phyloP scores from a whole-genome alignment of 1,140 invertebrate species.

The Ganaspis sp. region DNA sequence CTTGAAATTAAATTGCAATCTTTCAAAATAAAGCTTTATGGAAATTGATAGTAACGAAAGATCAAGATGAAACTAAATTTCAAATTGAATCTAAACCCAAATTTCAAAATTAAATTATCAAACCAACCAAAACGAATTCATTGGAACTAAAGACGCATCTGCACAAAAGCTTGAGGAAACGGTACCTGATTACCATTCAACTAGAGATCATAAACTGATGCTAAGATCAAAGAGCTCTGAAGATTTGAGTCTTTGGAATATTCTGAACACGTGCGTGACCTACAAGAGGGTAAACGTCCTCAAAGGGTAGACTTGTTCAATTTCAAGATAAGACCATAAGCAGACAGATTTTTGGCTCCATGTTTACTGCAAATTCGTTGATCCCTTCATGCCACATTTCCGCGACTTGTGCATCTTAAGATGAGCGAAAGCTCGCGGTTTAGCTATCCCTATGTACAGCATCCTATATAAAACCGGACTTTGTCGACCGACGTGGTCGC shows the following conservation, averaged over 20 bases:
- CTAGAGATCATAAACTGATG: too few species aligned
- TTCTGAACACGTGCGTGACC: neutral
- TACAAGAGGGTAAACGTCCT: neutral
- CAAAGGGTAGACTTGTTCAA: neutral
- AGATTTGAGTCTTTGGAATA: neutral
- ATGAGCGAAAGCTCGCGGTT: neutral
- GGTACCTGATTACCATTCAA: too few species aligned
- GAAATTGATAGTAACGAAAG: too few species aligned
- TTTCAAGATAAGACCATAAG: conserved; percentile 1
- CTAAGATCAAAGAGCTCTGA: neutral
- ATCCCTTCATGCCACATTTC: neutral
- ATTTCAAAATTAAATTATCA: too few species aligned
- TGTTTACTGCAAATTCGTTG: neutral
- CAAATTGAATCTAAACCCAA: too few species aligned
- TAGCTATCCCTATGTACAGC: neutral
- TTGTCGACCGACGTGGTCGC: conserved; percentile 46
- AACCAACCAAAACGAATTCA: too few species aligned
- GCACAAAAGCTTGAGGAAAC: too few species aligned
- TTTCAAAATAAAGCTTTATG: too few species aligned
- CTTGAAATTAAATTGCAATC: too few species aligned
- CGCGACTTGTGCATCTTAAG: neutral
- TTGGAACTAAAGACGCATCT: too few species aligned
- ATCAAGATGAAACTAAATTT: too few species aligned
- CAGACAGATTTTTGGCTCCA: neutral
- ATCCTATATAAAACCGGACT: conserved; percentile 48